These are phyloP conservation scores for Metellina segmentata DNA, from an alignment of 2,888 invertebrate genomes.

Conservation along the genomic window DNA sequence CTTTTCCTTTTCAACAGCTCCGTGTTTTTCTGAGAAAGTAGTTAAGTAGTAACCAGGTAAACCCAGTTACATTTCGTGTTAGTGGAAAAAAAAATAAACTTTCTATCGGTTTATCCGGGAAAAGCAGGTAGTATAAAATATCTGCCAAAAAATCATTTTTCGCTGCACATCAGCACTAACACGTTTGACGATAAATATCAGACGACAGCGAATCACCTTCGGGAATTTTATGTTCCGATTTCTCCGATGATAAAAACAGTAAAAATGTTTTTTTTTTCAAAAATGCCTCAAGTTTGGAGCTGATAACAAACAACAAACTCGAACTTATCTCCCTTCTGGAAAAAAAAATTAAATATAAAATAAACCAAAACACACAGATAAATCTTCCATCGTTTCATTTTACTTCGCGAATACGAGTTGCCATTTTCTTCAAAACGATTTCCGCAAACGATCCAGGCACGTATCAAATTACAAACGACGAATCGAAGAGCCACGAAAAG, in stretches of 20 bases:
- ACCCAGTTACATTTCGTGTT: too few species aligned
- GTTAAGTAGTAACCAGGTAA: background rate
- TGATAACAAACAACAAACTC: slow-evolving; percentile 58
- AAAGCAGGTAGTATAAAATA: too few species aligned
- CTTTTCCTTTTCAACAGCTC: too few species aligned
- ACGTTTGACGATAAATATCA: slow-evolving; percentile 30
- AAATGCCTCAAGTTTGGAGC: slow-evolving; percentile 1
- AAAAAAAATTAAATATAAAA: slow-evolving; percentile 17
- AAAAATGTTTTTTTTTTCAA: slow-evolving; percentile 6
- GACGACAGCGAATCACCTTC: slow-evolving; percentile 10
- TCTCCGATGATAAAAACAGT: slow-evolving; percentile 43
- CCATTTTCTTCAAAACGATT: slow-evolving; percentile 48
- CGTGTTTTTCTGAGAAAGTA: background rate
- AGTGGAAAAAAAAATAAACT: too few species aligned
- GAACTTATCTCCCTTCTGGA: slow-evolving; percentile 11
- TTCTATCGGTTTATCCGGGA: too few species aligned
- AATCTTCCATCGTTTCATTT: slow-evolving; percentile 45
- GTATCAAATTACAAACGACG: slow-evolving; percentile 64
- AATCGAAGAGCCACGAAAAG: slow-evolving; percentile 38
- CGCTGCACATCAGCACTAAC: slow-evolving; percentile 34
- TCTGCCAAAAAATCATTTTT: slow-evolving; percentile 26
- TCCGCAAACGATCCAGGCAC: slow-evolving; percentile 53
- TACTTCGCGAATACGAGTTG: slow-evolving; percentile 31
- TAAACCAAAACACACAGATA: slow-evolving; percentile 12
- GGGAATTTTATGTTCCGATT: slow-evolving; percentile 10